Evolutionary conservation across 2,797 vertebrate genomes (phyloP).

Genomic region (Ciconia nigra): DNA sequence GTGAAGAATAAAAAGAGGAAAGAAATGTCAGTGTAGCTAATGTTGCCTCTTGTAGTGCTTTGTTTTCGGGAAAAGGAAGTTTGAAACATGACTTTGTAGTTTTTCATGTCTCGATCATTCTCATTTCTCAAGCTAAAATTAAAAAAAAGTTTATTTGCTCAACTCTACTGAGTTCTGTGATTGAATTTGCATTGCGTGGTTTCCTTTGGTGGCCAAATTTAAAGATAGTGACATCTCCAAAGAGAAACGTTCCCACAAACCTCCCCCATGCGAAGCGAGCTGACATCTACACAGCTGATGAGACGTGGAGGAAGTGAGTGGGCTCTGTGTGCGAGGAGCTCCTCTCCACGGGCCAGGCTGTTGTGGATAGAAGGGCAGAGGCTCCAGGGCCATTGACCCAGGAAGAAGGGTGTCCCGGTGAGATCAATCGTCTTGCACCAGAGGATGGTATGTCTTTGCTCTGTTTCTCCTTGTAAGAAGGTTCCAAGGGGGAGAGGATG

Average conservation of each 20-base stretch:
- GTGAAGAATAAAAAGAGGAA: not conserved
- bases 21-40: not conserved
- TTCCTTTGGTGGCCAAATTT: not conserved
- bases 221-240: not conserved
- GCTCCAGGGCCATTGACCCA: rapidly evolving
- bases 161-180: not conserved
- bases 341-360: not conserved
- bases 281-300: not conserved
- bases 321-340: not conserved
- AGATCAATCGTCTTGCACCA: not conserved
- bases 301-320: not conserved
- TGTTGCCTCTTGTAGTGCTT: not conserved
- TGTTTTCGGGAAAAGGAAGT: not conserved
- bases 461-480: not conserved
- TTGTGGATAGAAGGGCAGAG: rapidly evolving
- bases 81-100: not conserved
- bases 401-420: not conserved
- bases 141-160: not conserved
- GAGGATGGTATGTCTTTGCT: rapidly evolving
- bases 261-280: not conserved
- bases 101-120: not conserved
- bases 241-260: not conserved
- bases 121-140: not conserved
- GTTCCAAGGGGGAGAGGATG: not conserved
- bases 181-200: not conserved